phyloP scores from a whole-genome alignment of 2,113 vertebrate genomes.

The Crotalus helleri region DNA sequence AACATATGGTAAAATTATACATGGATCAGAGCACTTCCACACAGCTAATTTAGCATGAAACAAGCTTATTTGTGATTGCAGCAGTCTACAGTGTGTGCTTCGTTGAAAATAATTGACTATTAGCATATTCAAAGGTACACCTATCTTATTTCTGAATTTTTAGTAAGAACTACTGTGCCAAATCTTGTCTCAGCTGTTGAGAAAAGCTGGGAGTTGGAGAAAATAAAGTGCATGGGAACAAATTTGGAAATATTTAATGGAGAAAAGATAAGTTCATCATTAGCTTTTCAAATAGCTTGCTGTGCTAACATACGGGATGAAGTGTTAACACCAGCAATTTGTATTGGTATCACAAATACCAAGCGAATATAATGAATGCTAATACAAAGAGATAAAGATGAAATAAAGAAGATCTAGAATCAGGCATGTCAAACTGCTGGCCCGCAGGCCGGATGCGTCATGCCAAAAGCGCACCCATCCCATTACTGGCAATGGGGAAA shows the following conservation, averaged over 20 bases:
- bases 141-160: neutral
- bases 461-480: no score
- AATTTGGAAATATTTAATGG: neutral
- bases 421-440: no score
- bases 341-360: neutral
- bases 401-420: neutral
- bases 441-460: no score
- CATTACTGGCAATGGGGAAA: no score
- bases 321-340: neutral
- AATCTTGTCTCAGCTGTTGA: neutral
- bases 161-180: neutral
- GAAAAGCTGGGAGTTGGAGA: neutral
- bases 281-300: neutral
- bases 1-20: conserved; percentile 10
- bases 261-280: neutral
- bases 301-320: neutral
- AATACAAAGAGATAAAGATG: neutral
- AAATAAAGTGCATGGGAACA: neutral
- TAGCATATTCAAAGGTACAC: neutral
- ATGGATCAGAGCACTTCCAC: neutral
- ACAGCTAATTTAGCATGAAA: conserved; percentile 13
- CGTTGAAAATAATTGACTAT: neutral
- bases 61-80: neutral
- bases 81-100: neutral
- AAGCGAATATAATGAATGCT: neutral